Evolutionary conservation across 2,113 vertebrate species (phyloP), one percentile per base, ranked within the genome.

Genomic region (Chloropsis cyanopogon): DNA sequence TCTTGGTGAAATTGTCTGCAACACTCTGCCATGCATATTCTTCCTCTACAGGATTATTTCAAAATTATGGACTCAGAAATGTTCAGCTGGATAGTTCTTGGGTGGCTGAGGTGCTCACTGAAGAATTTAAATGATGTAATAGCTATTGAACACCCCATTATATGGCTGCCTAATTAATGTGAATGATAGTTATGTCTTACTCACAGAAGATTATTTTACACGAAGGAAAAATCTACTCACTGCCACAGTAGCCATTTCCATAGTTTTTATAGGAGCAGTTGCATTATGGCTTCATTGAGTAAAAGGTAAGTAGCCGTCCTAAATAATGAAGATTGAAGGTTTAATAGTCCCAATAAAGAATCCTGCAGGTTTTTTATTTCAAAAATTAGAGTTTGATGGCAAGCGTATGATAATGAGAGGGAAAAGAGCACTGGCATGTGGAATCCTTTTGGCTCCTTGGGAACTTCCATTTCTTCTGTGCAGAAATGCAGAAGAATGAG

Each of bases 131-230:
- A 97, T 91, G 81, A 96, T 89, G 87, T 96, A 96, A 92, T 96
- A 95, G 97, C 96, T 94, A 95, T 93, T 85, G 92, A 97, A 96
- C 86, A 94, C 86, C 93, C 96, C 94, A 94, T 97, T 97, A 97
- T 95, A 97, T 41, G 68, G 93, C 97, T 96, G 95, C 96, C 96
- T 98, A 97, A 98, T 97, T 98, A 97, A 97, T 93, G 96, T 97
- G 97, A 97, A 95, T 97, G 97, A 97, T 95, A 95, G 95, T 97
- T 97, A 97, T 82, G 52, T 87, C 93, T 96, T 83, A 44, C 84
- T 96, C 96, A 88, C 76, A 6, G 53, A 92, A 80, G 89, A 95
- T 97, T 96, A 96, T 97, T 95, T 96, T 96, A 96, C 97, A 97
- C 94, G 0, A 44, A 96, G 96, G 97, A 96, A 91, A 91, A 93